Base-by-base conservation (phyloP, 2,113 vertebrate species). In the Lepus timidus region DNA sequence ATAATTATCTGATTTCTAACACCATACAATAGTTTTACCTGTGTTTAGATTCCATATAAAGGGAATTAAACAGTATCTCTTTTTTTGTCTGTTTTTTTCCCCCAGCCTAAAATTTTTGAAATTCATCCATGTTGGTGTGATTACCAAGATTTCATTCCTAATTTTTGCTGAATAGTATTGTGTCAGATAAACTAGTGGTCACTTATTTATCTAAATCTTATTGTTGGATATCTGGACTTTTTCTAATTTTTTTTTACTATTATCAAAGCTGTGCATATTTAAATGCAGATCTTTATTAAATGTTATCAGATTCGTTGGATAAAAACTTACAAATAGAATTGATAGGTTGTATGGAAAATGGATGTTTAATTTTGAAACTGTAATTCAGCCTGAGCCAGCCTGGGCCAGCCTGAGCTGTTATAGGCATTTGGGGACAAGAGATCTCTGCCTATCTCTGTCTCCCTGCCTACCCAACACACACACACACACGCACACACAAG, bases 241-340 rank as follows among this genome's bases (percentile, higher is more conserved):
- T 94, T 68, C 22, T 44, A 80, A 3, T 5, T 88, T 87, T 81
- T 36, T 36, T 92, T 4, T 4, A 27, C 49, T 64, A 6, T 70
- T 83, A 74, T 44, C 16, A 81, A 9, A 76, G 62, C 73, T 76
- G 3, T 29, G 9, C 71, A n/a, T 8, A 20, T 55, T 85, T 31
- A 80, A 39, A 39, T 31, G 80, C 27, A 52, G 4, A 44, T 49
- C 65, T 90, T n/a, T 80, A 16, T 68, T 75, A 74, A 6, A 78
- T 10, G 17, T 61, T 94, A 88, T 64, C 27, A 25, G 29, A 44
- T 93, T 83, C 44, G 10, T 91, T 84, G 31, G 23, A 14, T 62
- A 84, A 79, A 87, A n/a, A 84, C 27, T 44, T 61, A 84, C 25
- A 6, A 89, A 67, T 44, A 80, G 31, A 96, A 23, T 70, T 88